A percentile compares a stretch with the other conserved stretches of the same genome.
phyloP scores from a whole-genome alignment of 1,140 invertebrate genomes.

The Tetramorium simillimum region DNA sequence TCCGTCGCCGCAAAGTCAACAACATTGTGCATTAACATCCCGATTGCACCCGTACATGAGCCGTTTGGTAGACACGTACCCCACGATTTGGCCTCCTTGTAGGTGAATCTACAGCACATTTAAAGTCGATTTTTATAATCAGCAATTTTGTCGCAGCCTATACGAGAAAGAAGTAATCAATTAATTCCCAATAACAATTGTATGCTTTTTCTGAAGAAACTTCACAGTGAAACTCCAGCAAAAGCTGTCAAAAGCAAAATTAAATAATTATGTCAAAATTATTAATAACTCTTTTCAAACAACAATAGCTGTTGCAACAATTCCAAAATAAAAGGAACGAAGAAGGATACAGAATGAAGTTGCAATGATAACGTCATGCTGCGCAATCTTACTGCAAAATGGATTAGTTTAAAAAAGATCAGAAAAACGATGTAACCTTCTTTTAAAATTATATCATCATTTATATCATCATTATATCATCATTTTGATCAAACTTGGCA shows the following conservation, averaged over 20 bases:
- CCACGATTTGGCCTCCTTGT: constrained; percentile 75
- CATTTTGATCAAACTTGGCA: background rate
- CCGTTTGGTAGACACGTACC: constrained; percentile 76
- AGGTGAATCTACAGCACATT: constrained; percentile 70
- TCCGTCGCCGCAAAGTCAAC: constrained; percentile 80
- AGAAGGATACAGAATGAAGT: background rate
- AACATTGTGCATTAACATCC: constrained; percentile 74
- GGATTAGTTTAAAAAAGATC: background rate
- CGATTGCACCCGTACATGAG: constrained; percentile 79
- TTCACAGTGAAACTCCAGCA: background rate
- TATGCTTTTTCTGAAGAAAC: background rate
- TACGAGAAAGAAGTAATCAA: background rate
- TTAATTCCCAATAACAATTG: constrained; percentile 8
- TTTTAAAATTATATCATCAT: background rate
- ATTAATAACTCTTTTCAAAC: background rate
- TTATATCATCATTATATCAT: background rate
- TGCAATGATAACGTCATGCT: constrained; percentile 35
- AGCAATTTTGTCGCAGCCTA: background rate
- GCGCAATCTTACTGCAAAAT: constrained; percentile 14
- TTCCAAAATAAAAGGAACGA: background rate
- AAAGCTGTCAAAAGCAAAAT: constrained; percentile 13
- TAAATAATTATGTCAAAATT: constrained; percentile 21
- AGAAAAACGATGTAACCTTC: background rate
- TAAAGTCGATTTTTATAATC: background rate
- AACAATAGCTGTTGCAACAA: background rate